Evolutionary conservation across 2,797 vertebrate genomes (phyloP), one percentile per base, ranked within the genome.

Genomic region (Phyllotis vaccarum): DNA sequence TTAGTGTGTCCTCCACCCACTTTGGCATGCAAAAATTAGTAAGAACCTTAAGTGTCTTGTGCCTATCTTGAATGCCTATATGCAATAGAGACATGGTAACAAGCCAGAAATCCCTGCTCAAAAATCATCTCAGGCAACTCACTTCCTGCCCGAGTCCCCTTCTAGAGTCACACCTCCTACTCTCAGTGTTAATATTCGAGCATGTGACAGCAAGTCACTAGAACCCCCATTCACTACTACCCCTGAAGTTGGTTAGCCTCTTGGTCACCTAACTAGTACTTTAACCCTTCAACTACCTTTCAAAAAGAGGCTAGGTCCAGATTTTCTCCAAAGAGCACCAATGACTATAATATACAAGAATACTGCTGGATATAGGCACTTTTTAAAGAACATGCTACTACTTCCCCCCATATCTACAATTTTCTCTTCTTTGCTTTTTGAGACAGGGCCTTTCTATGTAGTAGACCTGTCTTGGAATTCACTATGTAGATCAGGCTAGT

Each of bases 241-340:
- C 49, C 24, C 3, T 24, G 0, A 82, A 82, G 19, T 12, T 49
- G 19, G 31, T 31, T 17, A 91, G 64, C 10, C 21, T 60, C 27
- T 62, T 85, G 31, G 17, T 89, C 82, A 64, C 54, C 54, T 86
- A 87, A 80, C 9, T 22, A 75, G 56, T 68, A 56, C 58, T 62
- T 70, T 90, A 92, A 90, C 82, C 70, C 24, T 89, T 93, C 75
- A 97, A 88, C 37, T 27, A 85, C 14, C 56, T 13, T 12, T 76
- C 58, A 31, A 74, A 21, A 86, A 85, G 31, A 76, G 58, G 27
- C 64, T 66, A 72, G 34, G 68, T 91, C 54, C 37, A 89, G 22
- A 6, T 62, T 85, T 83, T 46, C 34, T 74, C 6, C 3, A 43
- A 78, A n/a, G 43, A 29, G 27, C 54, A 89, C 52, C 60, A 74